A percentile compares a stretch with the other conserved stretches of the same genome.
These are phyloP conservation scores for Acyrthosiphon pisum DNA, from an alignment of 1,140 invertebrate genomes.

Conservation along the genomic window DNA sequence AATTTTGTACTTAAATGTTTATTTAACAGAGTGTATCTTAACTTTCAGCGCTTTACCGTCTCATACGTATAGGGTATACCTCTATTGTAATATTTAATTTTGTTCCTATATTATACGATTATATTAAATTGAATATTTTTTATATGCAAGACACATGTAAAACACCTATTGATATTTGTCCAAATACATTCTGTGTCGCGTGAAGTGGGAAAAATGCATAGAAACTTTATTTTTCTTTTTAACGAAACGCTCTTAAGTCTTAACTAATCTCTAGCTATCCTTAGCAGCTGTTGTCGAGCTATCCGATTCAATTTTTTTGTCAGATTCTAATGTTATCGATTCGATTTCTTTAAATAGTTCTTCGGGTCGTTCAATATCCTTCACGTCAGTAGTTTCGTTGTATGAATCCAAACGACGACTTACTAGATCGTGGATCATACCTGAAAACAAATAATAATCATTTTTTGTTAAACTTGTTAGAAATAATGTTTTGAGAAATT, in stretches of 20 bases:
- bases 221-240: neutral
- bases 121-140: neutral
- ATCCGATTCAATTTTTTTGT: neutral
- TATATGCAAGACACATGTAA: neutral
- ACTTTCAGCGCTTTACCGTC: neutral
- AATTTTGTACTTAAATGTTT: neutral
- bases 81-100: neutral
- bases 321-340: neutral
- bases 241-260: too few relatives aligned
- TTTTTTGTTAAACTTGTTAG: neutral
- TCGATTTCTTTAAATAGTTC: conserved; percentile 36
- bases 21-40: too few relatives aligned
- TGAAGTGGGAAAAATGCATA: neutral
- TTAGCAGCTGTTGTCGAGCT: too few relatives aligned
- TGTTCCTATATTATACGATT: neutral
- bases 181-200: neutral
- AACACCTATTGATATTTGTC: neutral
- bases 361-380: conserved; percentile 1
- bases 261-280: conserved; percentile 6
- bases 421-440: neutral
- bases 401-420: neutral
- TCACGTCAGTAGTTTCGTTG: neutral
- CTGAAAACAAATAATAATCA: neutral
- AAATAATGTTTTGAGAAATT: neutral
- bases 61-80: neutral